These are phyloP conservation scores for Tautogolabrus adspersus DNA, from an alignment of 2,113 vertebrate genomes.

Conservation along the genomic window DNA sequence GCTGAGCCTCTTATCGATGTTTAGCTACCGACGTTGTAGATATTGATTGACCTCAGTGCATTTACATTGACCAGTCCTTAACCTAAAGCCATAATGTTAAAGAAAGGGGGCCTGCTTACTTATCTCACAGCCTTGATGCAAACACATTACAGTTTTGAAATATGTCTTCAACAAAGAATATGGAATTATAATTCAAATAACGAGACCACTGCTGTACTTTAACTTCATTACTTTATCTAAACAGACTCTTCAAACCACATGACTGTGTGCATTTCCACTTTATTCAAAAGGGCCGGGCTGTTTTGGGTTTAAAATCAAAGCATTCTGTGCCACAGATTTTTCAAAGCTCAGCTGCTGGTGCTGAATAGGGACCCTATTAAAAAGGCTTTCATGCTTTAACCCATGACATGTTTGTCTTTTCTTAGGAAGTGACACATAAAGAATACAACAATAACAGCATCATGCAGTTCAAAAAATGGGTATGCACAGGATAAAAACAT, in stretches of 20 bases:
- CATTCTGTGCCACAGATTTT: neutral
- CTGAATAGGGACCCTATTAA: neutral
- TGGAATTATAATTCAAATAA: neutral
- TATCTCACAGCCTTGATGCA: neutral
- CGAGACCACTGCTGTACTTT: neutral
- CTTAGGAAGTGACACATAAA: neutral
- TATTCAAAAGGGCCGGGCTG: neutral
- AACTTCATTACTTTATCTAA: too few relatives aligned
- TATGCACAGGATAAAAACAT: neutral
- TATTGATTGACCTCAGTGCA: slow-evolving; percentile 55
- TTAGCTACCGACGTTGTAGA: slow-evolving; percentile 43
- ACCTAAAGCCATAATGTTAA: slow-evolving; percentile 31
- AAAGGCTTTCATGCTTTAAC: neutral
- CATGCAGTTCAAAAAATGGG: neutral
- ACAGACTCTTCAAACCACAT: neutral
- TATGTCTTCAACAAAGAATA: neutral
- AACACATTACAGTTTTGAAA: neutral
- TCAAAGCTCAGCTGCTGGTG: neutral
- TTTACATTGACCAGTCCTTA: slow-evolving; percentile 43
- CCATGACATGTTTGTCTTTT: too few relatives aligned
- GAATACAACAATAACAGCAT: neutral
- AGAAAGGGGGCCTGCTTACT: neutral
- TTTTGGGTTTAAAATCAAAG: neutral
- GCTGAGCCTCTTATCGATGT: slow-evolving; percentile 30
- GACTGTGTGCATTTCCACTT: neutral